Conservation (phyloP, 2,888 invertebrate genomes). For the Eustalomyia histrio region DNA sequence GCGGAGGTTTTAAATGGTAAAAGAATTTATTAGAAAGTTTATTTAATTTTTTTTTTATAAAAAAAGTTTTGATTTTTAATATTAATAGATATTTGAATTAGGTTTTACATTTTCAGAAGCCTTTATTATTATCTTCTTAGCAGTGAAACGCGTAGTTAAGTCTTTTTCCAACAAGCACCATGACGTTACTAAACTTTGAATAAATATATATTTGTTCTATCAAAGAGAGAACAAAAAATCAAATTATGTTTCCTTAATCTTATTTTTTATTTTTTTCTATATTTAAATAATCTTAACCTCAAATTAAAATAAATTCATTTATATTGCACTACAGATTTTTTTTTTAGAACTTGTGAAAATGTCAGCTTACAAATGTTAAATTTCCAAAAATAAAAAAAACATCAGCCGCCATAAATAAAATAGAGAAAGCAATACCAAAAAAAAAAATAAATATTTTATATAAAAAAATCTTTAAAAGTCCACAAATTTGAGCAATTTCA, state of each 20-base stretch:
- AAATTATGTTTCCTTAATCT: too few species aligned
- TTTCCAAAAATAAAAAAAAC: neutral
- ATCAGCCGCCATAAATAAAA: neutral
- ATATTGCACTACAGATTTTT: neutral
- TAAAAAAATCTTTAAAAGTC: slow-evolving; percentile 13
- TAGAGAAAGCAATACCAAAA: neutral
- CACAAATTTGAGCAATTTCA: slow-evolving; percentile 44
- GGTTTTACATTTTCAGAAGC: too few species aligned
- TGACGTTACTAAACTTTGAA: too few species aligned
- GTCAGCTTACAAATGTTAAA: slow-evolving; percentile 1
- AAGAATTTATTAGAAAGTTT: neutral
- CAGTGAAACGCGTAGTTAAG: too few species aligned
- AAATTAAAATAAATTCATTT: neutral
- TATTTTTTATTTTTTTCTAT: neutral
- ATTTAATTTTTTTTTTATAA: too few species aligned
- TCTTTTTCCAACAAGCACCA: too few species aligned
- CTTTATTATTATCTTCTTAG: too few species aligned
- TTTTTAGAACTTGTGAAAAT: slow-evolving; percentile 1
- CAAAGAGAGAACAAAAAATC: too few species aligned
- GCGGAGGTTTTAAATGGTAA: neutral
- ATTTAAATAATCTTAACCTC: neutral
- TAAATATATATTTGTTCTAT: too few species aligned
- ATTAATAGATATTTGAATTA: too few species aligned
- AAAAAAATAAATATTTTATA: neutral
- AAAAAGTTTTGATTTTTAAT: too few species aligned